These are phyloP conservation scores for Coilia nasus DNA, from an alignment of 2,797 vertebrate species.

Conservation along the genomic window DNA sequence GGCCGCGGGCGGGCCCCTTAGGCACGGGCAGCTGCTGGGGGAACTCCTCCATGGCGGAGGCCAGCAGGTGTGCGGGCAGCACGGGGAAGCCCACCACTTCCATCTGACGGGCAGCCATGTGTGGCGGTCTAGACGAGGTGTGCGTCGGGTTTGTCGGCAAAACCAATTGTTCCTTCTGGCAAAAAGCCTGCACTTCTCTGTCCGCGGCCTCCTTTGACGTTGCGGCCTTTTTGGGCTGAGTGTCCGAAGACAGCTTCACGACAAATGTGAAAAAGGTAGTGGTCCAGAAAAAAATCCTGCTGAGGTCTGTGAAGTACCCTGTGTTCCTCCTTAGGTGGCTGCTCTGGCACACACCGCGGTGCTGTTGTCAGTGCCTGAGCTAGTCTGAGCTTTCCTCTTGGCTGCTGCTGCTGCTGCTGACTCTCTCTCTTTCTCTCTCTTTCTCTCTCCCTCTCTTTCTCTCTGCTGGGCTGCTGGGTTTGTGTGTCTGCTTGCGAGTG, in stretches of 20 bases:
- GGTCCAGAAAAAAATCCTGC: neutral
- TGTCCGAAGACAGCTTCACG: slow-evolving; percentile 9
- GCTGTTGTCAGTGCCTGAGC: neutral
- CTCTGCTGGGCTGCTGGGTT: slow-evolving; percentile 24
- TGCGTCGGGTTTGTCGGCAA: neutral
- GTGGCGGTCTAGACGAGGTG: neutral
- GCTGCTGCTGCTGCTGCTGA: neutral
- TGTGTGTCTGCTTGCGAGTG: slow-evolving; percentile 54
- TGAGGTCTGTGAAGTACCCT: neutral
- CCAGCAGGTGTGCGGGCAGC: slow-evolving; percentile 83
- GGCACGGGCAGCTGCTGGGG: slow-evolving; percentile 86
- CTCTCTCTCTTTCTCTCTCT: slow-evolving; percentile 10
- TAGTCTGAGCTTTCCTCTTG: neutral
- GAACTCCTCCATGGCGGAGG: slow-evolving; percentile 86
- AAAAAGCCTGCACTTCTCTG: neutral
- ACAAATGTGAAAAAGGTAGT: neutral
- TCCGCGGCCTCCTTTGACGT: slow-evolving; percentile 26
- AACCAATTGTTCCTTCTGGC: neutral
- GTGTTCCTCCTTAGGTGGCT: neutral
- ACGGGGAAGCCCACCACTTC: slow-evolving; percentile 85
- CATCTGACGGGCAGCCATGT: slow-evolving; percentile 83
- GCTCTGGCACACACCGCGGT: neutral
- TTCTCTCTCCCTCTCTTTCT: slow-evolving; percentile 31
- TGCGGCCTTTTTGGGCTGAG: neutral
- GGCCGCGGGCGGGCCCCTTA: slow-evolving; percentile 75